Percentiles rank a stretch among this genome's conserved stretches.
phyloP scores from a whole-genome alignment of 2,888 invertebrate species.

The Steromphala cineraria region DNA sequence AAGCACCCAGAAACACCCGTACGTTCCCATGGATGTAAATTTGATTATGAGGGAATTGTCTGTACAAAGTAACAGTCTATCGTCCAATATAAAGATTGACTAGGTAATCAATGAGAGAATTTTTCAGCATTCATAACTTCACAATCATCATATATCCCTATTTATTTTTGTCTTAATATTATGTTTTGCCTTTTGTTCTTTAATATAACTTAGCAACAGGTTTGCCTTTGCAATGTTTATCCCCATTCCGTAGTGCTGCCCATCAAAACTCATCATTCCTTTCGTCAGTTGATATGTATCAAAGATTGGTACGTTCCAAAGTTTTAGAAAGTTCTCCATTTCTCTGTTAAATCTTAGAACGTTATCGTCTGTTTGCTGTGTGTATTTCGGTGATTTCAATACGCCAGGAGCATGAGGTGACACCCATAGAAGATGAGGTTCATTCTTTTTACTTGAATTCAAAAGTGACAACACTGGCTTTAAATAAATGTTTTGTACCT shows the following conservation, averaged over 20 bases:
- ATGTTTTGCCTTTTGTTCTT: slow-evolving; percentile 4
- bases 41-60: too few species aligned
- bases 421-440: slow-evolving; percentile 34
- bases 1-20: too few species aligned
- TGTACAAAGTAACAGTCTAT: too few species aligned
- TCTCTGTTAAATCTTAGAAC: slow-evolving; percentile 25
- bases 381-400: slow-evolving; percentile 32
- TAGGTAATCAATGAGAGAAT: too few species aligned
- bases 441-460: background rate
- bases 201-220: slow-evolving; percentile 30
- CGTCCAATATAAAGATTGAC: too few species aligned
- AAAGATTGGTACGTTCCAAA: slow-evolving; percentile 27
- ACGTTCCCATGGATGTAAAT: too few species aligned
- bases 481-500: background rate
- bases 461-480: background rate
- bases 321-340: slow-evolving; percentile 14
- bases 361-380: slow-evolving; percentile 24
- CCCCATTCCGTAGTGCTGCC: slow-evolving; percentile 37
- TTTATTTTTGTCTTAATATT: too few species aligned
- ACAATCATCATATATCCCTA: too few species aligned
- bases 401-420: slow-evolving; percentile 33
- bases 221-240: slow-evolving; percentile 33
- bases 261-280: slow-evolving; percentile 36
- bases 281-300: slow-evolving; percentile 36
- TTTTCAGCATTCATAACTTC: too few species aligned